A percentile compares a stretch with the other conserved stretches of the same genome.
These are phyloP conservation scores for Netelia melanura DNA, from an alignment of 2,888 invertebrate genomes.

Conservation along the genomic window DNA sequence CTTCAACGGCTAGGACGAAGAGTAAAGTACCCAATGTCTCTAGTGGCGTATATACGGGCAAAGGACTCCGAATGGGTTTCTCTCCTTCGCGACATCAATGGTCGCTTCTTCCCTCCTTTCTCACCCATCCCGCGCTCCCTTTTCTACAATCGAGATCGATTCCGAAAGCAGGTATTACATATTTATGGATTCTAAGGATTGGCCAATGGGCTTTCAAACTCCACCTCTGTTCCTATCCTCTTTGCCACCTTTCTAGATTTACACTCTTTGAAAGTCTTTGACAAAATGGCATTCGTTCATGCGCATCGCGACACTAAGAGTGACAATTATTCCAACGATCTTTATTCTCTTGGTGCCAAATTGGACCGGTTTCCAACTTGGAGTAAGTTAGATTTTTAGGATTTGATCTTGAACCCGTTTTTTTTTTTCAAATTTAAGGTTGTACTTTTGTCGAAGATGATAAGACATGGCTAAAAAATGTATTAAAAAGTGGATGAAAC, in stretches of 20 bases:
- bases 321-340: not conserved
- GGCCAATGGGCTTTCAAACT: conserved; percentile 4
- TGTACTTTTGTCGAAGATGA: too few relatives aligned
- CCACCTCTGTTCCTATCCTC: not conserved
- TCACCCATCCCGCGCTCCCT: conserved; percentile 15
- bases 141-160: conserved; percentile 36
- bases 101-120: conserved; percentile 16
- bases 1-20: conserved; percentile 9
- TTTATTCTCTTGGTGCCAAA: not conserved
- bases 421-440: too few relatives aligned
- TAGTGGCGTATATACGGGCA: conserved; percentile 13
- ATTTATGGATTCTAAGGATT: conserved; percentile 41
- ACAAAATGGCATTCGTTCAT: not conserved
- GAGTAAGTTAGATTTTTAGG: too few relatives aligned
- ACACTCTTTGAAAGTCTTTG: conserved; percentile 5
- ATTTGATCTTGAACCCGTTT: too few relatives aligned
- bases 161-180: conserved; percentile 46
- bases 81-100: conserved; percentile 28
- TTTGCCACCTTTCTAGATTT: not conserved
- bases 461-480: too few relatives aligned
- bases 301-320: not conserved
- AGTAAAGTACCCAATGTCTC: conserved; percentile 17
- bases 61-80: not conserved
- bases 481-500: too few relatives aligned
- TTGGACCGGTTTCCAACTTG: not conserved